Conservation (phyloP, 2,888 invertebrate species). For the Callyntrura sp. region DNA sequence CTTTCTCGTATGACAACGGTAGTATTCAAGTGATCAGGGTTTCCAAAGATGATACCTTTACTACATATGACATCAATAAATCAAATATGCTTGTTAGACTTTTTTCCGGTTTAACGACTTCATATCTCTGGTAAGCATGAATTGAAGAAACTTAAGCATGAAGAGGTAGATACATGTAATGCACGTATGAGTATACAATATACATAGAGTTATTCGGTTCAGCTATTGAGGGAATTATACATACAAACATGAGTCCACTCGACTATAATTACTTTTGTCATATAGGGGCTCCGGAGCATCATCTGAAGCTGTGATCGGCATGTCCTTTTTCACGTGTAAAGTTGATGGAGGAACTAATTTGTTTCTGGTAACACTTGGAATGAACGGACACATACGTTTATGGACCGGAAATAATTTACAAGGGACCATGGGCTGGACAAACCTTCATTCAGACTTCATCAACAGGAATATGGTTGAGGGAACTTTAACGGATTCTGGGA, state of each 20-base stretch:
- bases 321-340: constrained; percentile 80
- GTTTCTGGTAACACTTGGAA: constrained; percentile 81
- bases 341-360: constrained; percentile 67
- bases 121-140: constrained; percentile 79
- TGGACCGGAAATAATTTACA: constrained; percentile 78
- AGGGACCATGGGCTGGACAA: constrained; percentile 78
- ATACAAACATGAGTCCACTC: too few species aligned
- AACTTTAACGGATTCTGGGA: constrained; percentile 79
- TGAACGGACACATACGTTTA: constrained; percentile 82
- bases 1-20: constrained; percentile 83
- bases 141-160: too few species aligned
- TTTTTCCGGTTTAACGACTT: constrained; percentile 79
- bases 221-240: too few species aligned
- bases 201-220: too few species aligned
- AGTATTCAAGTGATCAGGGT: constrained; percentile 80
- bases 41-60: constrained; percentile 79
- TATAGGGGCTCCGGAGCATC: constrained; percentile 67
- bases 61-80: constrained; percentile 81
- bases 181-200: too few species aligned
- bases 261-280: too few species aligned
- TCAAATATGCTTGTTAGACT: constrained; percentile 82
- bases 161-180: too few species aligned
- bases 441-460: constrained; percentile 77
- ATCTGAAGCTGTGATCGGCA: constrained; percentile 81
- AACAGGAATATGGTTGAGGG: constrained; percentile 77